phyloP scores from a whole-genome alignment of 2,113 vertebrate species.

The Neogale vison region DNA sequence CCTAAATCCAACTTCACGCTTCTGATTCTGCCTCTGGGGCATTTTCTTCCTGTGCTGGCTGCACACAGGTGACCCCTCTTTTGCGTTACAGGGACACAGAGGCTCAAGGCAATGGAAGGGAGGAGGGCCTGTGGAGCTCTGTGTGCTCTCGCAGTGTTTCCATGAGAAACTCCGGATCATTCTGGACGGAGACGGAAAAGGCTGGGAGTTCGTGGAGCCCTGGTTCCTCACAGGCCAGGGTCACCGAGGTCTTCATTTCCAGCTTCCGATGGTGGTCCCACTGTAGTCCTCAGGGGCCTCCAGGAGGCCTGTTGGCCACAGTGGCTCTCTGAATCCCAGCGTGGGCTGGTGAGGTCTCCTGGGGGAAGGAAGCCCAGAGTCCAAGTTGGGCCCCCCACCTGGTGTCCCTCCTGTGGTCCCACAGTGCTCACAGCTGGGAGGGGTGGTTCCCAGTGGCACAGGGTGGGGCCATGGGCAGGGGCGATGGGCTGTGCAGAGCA shows the following conservation, averaged over 20 bases:
- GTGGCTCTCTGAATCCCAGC: no score
- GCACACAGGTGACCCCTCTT: fast-evolving
- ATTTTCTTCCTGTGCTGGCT: fast-evolving
- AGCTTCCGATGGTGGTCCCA: fast-evolving
- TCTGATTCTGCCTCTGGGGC: fast-evolving
- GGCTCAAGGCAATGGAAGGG: fast-evolving
- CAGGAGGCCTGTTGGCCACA: neutral
- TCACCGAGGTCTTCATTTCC: fast-evolving
- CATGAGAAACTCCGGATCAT: fast-evolving
- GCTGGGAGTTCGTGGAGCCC: fast-evolving
- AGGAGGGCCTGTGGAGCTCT: fast-evolving
- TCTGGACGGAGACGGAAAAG: neutral
- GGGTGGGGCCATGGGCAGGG: fast-evolving
- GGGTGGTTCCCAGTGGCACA: fast-evolving
- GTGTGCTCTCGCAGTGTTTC: no score
- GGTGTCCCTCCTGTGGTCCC: fast-evolving
- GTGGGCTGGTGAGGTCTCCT: neutral
- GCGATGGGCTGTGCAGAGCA: fast-evolving
- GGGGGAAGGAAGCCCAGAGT: neutral
- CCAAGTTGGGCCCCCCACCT: no score
- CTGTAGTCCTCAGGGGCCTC: neutral
- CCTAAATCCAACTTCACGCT: fast-evolving
- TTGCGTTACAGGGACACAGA: fast-evolving
- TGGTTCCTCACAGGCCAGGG: fast-evolving
- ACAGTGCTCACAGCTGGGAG: neutral